These are phyloP conservation scores for Burhinus oedicnemus DNA, from an alignment of 2,113 vertebrate genomes.

Conservation along the genomic window DNA sequence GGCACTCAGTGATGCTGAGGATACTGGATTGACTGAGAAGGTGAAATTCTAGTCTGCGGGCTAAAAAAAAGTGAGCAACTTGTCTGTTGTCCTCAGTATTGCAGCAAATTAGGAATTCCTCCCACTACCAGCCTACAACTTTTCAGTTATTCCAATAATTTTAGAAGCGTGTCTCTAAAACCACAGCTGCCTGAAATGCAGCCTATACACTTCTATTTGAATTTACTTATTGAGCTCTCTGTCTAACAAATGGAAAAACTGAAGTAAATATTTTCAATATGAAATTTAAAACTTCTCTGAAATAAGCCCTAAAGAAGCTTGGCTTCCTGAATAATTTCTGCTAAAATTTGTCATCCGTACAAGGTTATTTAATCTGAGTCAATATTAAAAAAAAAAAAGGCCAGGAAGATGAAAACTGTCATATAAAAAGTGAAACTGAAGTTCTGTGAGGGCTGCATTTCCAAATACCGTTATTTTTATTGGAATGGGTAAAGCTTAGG, in stretches of 20 bases:
- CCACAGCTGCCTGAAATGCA: conserved; percentile 9
- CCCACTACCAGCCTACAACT: neutral
- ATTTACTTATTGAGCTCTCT: conserved; percentile 17
- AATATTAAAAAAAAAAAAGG: neutral
- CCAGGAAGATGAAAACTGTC: conserved; percentile 41
- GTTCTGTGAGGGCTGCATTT: neutral
- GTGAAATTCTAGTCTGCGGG: neutral
- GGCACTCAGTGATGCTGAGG: neutral
- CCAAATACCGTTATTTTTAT: conserved; percentile 38
- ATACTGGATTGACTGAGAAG: neutral
- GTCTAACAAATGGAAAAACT: conserved; percentile 46
- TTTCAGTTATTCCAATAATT: neutral
- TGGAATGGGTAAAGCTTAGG: conserved; percentile 27
- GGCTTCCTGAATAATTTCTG: conserved; percentile 56
- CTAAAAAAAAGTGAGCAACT: neutral
- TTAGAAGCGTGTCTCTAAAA: neutral
- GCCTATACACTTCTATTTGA: neutral
- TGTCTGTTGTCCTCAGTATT: neutral
- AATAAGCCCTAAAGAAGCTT: conserved; percentile 58
- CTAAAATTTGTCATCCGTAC: conserved; percentile 8
- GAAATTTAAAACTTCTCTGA: conserved; percentile 43
- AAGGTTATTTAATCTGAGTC: conserved; percentile 43
- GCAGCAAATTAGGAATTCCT: neutral
- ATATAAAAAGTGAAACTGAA: conserved; percentile 28
- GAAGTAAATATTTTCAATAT: conserved; percentile 36